Evolutionary conservation across 2,888 invertebrate genomes (phyloP).

Genomic region (Gnatocerus cornutus): DNA sequence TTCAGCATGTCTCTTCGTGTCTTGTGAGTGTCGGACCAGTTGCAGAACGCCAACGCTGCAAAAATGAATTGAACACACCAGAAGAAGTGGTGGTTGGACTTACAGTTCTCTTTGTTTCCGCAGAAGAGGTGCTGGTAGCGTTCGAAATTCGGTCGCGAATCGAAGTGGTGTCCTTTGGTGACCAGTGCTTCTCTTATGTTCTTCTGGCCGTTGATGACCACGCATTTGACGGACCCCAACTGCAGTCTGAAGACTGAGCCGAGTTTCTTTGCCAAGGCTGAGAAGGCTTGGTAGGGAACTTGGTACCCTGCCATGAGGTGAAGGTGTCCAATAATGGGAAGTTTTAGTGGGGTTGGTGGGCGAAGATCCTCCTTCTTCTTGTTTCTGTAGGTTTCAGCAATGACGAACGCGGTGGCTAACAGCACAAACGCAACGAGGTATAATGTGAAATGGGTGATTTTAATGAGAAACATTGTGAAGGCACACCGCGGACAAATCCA

Average conservation of each 20-base stretch:
- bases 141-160: slow-evolving; percentile 78
- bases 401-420: slow-evolving; percentile 31
- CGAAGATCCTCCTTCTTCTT: neutral
- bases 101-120: slow-evolving; percentile 80
- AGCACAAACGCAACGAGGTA: slow-evolving; percentile 48
- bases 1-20: slow-evolving; percentile 75
- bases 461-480: slow-evolving; percentile 19
- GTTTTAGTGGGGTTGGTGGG: slow-evolving; percentile 70
- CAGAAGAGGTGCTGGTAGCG: slow-evolving; percentile 78
- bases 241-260: slow-evolving; percentile 74
- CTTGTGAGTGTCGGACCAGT: slow-evolving; percentile 80
- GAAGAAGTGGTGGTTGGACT: slow-evolving; percentile 71
- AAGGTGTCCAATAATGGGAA: slow-evolving; percentile 76
- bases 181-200: slow-evolving; percentile 76
- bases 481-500: slow-evolving; percentile 35
- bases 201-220: slow-evolving; percentile 76
- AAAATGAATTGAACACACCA: neutral
- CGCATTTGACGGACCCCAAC: slow-evolving; percentile 74
- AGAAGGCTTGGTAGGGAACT: slow-evolving; percentile 77
- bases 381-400: slow-evolving; percentile 1
- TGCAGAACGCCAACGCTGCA: slow-evolving; percentile 80
- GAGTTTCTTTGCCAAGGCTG: slow-evolving; percentile 72
- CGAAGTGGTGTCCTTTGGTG: slow-evolving; percentile 76
- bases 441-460: slow-evolving; percentile 50
- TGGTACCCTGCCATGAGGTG: slow-evolving; percentile 75